phyloP scores from a whole-genome alignment of 1,140 invertebrate genomes.

The Bombus haemorrhoidalis region DNA sequence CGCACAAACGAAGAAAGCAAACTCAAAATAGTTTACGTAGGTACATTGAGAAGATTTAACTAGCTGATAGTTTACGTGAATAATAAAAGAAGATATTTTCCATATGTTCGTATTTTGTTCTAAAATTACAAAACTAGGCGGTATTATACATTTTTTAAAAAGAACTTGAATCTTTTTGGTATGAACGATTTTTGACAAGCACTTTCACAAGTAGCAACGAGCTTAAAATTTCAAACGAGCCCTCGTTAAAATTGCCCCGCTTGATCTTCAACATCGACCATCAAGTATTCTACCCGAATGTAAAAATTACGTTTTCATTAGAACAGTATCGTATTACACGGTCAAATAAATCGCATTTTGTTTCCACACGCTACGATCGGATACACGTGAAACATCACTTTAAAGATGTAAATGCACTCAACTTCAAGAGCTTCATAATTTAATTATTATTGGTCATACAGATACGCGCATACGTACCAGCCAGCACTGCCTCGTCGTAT shows the following conservation, averaged over 20 bases:
- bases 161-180: too few relatives aligned
- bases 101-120: too few relatives aligned
- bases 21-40: neutral
- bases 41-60: neutral
- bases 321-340: neutral
- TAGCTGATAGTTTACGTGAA: too few relatives aligned
- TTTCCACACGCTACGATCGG: neutral
- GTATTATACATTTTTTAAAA: too few relatives aligned
- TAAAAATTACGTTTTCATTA: neutral
- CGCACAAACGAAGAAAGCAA: neutral
- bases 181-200: too few relatives aligned
- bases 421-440: neutral
- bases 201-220: too few relatives aligned
- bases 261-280: neutral
- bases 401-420: conserved; percentile 5
- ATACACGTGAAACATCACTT: neutral
- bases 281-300: neutral
- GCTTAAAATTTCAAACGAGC: too few relatives aligned
- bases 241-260: neutral
- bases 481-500: neutral
- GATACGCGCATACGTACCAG: neutral
- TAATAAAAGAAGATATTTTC: too few relatives aligned
- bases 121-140: too few relatives aligned
- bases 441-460: neutral
- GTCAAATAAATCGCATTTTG: neutral